A percentile compares a stretch with the other conserved stretches of the same genome.
Evolutionary conservation across 1,140 invertebrate genomes (phyloP).

Genomic region (Microvelia longipes): DNA sequence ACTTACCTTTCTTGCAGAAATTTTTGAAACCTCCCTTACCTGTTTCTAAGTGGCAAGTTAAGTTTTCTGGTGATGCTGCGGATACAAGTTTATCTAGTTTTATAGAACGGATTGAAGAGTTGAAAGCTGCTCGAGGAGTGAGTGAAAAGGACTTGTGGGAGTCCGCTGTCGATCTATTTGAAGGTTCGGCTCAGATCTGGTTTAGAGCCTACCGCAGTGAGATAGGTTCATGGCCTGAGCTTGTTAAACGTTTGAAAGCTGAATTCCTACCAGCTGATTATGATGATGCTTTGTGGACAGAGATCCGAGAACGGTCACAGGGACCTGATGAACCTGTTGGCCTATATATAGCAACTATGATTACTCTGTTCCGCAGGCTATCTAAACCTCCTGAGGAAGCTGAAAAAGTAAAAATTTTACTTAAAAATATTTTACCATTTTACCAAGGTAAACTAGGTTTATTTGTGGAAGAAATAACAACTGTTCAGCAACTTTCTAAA

Average conservation of each 20-base stretch:
- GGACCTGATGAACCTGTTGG: conserved; percentile 21
- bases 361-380: conserved; percentile 26
- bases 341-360: conserved; percentile 24
- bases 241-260: neutral
- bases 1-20: neutral
- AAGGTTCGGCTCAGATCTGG: conserved; percentile 2
- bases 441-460: conserved; percentile 16
- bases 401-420: conserved; percentile 20
- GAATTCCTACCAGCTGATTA: conserved; percentile 12
- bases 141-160: neutral
- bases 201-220: neutral
- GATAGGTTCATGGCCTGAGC: neutral
- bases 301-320: conserved; percentile 24
- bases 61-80: neutral
- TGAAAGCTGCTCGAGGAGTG: neutral
- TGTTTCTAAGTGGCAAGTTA: neutral
- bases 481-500: neutral
- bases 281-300: conserved; percentile 23
- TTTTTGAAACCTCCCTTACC: no score
- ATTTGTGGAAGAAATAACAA: neutral
- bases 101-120: neutral
- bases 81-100: neutral
- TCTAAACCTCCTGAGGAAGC: conserved; percentile 17
- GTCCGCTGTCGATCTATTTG: conserved; percentile 5
- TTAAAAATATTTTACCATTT: conserved; percentile 24